These are phyloP conservation scores for Myopa testacea DNA, from an alignment of 2,888 invertebrate genomes.

Conservation along the genomic window DNA sequence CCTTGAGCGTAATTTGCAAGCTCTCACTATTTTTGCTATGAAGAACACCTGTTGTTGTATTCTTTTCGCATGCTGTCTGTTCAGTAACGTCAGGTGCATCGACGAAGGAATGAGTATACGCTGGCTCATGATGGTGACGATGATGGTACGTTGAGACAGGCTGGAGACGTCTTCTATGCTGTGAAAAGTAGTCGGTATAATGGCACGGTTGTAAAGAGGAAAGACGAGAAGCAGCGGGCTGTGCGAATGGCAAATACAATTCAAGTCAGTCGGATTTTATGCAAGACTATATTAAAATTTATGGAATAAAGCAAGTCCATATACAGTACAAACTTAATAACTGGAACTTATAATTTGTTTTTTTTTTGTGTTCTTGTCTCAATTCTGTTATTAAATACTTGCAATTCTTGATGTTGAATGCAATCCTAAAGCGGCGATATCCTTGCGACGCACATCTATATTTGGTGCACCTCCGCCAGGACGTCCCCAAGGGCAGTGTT, in stretches of 20 bases:
- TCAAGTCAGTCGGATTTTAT: too few species aligned
- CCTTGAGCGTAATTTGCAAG: slow-evolving; percentile 67
- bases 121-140: slow-evolving; percentile 48
- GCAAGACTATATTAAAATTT: background rate
- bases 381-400: slow-evolving; percentile 49
- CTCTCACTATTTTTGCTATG: slow-evolving; percentile 59
- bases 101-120: slow-evolving; percentile 53
- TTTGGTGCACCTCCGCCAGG: slow-evolving; percentile 82
- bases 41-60: slow-evolving; percentile 47
- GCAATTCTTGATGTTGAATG: slow-evolving; percentile 74
- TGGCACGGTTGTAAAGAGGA: slow-evolving; percentile 63
- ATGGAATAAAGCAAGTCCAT: too few species aligned
- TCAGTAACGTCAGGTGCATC: slow-evolving; percentile 46
- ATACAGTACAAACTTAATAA: too few species aligned
- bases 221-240: slow-evolving; percentile 59
- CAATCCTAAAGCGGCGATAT: slow-evolving; percentile 76
- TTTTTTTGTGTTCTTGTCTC: background rate
- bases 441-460: slow-evolving; percentile 75
- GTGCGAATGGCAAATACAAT: slow-evolving; percentile 1
- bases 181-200: slow-evolving; percentile 63
- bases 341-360: too few species aligned
- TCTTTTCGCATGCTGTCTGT: slow-evolving; percentile 60
- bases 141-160: slow-evolving; percentile 50
- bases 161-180: slow-evolving; percentile 62
- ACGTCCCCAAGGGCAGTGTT: slow-evolving; percentile 83